These are phyloP conservation scores for Troides helena DNA, from an alignment of 2,888 invertebrate genomes.

Conservation along the genomic window DNA sequence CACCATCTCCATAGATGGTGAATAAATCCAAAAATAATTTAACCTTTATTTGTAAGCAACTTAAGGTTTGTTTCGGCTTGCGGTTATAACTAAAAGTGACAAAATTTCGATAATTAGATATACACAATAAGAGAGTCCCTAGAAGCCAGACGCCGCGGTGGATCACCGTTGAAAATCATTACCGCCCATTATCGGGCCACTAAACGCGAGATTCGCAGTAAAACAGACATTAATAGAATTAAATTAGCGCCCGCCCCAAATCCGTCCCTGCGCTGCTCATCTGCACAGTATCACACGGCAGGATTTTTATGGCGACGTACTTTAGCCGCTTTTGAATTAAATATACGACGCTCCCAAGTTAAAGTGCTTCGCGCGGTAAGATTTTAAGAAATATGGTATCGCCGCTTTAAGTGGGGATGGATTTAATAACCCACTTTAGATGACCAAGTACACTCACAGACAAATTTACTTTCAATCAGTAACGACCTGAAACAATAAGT, in stretches of 20 bases:
- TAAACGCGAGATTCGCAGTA: slow-evolving; percentile 76
- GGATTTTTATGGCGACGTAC: slow-evolving; percentile 78
- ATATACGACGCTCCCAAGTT: slow-evolving; percentile 73
- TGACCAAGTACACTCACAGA: too few relatives aligned
- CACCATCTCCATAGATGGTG: too few relatives aligned
- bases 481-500: too few relatives aligned
- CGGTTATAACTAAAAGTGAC: too few relatives aligned
- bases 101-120: slow-evolving; percentile 11
- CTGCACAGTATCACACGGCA: slow-evolving; percentile 74
- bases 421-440: slow-evolving; percentile 8
- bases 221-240: slow-evolving; percentile 75
- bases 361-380: slow-evolving; percentile 73
- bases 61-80: too few relatives aligned
- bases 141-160: slow-evolving; percentile 42
- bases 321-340: slow-evolving; percentile 74
- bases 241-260: slow-evolving; percentile 60
- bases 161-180: slow-evolving; percentile 59
- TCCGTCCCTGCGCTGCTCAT: slow-evolving; percentile 73
- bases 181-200: slow-evolving; percentile 66
- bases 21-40: too few relatives aligned
- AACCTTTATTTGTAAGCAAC: too few relatives aligned
- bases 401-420: slow-evolving; percentile 31
- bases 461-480: too few relatives aligned
- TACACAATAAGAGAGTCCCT: slow-evolving; percentile 30
- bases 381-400: slow-evolving; percentile 71